phyloP scores from a whole-genome alignment of 2,113 vertebrate species.

The Spea multiplicata region DNA sequence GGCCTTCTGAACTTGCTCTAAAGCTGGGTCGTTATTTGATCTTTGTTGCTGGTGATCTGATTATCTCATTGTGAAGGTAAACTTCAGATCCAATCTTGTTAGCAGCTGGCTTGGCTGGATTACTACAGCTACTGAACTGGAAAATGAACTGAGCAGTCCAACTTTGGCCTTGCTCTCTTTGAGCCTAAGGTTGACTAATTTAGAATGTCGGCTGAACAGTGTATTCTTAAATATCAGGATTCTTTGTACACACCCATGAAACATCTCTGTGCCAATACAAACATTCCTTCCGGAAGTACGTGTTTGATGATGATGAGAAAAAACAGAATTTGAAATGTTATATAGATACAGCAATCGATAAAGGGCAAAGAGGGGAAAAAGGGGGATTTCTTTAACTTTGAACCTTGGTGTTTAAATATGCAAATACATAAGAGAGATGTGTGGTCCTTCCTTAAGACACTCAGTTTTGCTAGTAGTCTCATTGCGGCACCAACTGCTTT shows the following conservation, averaged over 20 bases:
- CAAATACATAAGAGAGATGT: slow-evolving; percentile 92
- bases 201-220: slow-evolving; percentile 84
- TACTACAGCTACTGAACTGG: slow-evolving; percentile 96
- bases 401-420: slow-evolving; percentile 92
- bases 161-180: slow-evolving; percentile 98
- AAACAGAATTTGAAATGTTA: not conserved
- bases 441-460: slow-evolving; percentile 98
- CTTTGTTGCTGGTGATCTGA: slow-evolving; percentile 99
- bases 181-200: slow-evolving; percentile 84
- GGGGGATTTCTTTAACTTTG: slow-evolving; percentile 63
- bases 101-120: slow-evolving; percentile 99
- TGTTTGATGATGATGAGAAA: not conserved
- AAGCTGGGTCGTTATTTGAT: slow-evolving; percentile 99
- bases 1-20: slow-evolving; percentile 98
- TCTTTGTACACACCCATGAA: slow-evolving; percentile 63
- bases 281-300: not conserved
- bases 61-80: slow-evolving; percentile 99
- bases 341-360: not conserved
- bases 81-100: slow-evolving; percentile 99
- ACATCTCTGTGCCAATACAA: slow-evolving; percentile 49
- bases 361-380: not conserved
- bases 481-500: slow-evolving; percentile 95
- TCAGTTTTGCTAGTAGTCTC: slow-evolving; percentile 98
- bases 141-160: slow-evolving; percentile 99
- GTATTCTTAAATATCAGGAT: slow-evolving; percentile 77